A percentile compares a stretch with the other conserved stretches of the same genome.
phyloP scores from a whole-genome alignment of 2,113 vertebrate genomes.

The Artemisiospiza belli region DNA sequence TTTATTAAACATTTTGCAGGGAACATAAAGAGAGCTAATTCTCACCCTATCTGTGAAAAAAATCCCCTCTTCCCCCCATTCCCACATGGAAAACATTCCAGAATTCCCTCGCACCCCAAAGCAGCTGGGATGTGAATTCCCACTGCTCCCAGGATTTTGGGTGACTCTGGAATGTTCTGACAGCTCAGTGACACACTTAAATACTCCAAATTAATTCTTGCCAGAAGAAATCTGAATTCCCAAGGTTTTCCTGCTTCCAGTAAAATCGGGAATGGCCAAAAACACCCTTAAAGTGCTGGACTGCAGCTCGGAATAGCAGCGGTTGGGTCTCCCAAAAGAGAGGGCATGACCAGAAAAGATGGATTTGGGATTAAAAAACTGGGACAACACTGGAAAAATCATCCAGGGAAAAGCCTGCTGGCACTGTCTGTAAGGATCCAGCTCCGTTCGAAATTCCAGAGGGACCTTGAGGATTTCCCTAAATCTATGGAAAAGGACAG shows the following conservation, averaged over 20 bases:
- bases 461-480: background rate
- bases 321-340: background rate
- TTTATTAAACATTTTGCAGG: slow-evolving; percentile 22
- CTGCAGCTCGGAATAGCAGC: slow-evolving; percentile 71
- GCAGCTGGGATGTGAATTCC: background rate
- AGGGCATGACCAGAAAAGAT: background rate
- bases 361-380: background rate
- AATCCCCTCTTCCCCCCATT: background rate
- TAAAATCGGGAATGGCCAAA: slow-evolving; percentile 14
- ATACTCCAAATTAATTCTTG: background rate
- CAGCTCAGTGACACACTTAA: background rate
- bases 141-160: background rate
- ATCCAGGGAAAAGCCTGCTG: background rate
- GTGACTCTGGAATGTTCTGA: background rate
- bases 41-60: background rate
- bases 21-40: background rate
- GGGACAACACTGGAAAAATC: background rate
- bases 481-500: background rate
- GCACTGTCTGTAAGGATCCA: slow-evolving; percentile 4
- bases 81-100: background rate
- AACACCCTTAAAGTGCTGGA: slow-evolving; percentile 76
- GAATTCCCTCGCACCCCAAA: rapidly evolving
- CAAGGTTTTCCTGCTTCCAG: background rate
- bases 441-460: background rate
- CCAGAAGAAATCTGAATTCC: background rate